Base-by-base conservation (phyloP, 2,113 vertebrate species). In the Pelodiscus sinensis region DNA sequence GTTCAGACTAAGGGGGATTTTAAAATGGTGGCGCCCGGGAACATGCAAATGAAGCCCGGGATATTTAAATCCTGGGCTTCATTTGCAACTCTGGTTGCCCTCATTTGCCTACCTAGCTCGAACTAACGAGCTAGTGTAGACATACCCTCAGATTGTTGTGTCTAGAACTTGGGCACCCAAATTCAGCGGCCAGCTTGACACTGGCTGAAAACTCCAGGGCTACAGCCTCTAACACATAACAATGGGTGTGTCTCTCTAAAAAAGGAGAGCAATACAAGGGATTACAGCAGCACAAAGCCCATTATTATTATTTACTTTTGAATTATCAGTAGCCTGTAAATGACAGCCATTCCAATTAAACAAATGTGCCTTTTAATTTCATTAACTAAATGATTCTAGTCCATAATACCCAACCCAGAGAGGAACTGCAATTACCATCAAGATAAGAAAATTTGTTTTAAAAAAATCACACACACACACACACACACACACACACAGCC, bases 391-490 rank as follows among this genome's bases (percentile, higher is more conserved):
- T 80, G 24, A 71, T 27, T 90, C 75, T 1, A 9, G 8, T 80
- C 38, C 19, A 27, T 86, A 4, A 56, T 24, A 13, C 55, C 90
- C 22, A 57, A 80, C 55, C 1, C 1, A 1, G 4, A 90, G 77
- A 77, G 44, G 77, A 90, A 84, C 31, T 52, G 52, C 97, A 98
- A 97, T 96, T 93, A 96, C 96, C 96, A 97, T 97, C 96, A 97
- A 98, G 97, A 97, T 96, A 96, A 97, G 96, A 94, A 96, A 89
- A 92, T 4, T 3, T 44, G 71, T 75, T 75, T 38, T 44, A 25
- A 75, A 82, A 87, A 81, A 95, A 93, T 97, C 96, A 96, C 96
- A 95, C 93, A 81, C 12, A 87, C 81, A 94, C 93, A 97, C 96
- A 96, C 94, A 85, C 96, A 94, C 44, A 44, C 44, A 44, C 44